Percentiles rank a stretch among this genome's conserved stretches.
phyloP scores from a whole-genome alignment of 1,140 invertebrate species.

The Meteorus sp. region DNA sequence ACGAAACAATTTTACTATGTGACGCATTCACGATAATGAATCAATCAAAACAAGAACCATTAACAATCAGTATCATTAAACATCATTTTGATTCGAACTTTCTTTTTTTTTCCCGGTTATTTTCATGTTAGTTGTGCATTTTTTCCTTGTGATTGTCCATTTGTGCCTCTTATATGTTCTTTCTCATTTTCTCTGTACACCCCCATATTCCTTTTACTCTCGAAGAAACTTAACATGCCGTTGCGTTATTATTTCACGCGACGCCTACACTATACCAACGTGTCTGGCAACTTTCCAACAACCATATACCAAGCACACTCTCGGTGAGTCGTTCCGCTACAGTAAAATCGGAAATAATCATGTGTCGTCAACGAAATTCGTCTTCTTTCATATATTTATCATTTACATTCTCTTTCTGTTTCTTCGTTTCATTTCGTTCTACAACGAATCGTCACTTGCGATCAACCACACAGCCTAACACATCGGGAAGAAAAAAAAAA shows the following conservation, averaged over 20 bases:
- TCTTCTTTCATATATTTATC: background rate
- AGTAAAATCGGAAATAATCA: slow-evolving; percentile 25
- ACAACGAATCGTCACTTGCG: no score
- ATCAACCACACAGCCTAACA: no score
- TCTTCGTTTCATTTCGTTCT: no score
- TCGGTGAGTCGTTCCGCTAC: slow-evolving; percentile 21
- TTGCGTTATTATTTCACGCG: slow-evolving; percentile 21
- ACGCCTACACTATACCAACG: slow-evolving; percentile 16
- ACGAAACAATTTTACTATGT: no score
- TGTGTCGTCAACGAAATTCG: slow-evolving; percentile 15
- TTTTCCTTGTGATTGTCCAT: background rate
- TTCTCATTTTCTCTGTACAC: background rate
- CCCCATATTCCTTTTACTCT: background rate
- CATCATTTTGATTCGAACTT: no score
- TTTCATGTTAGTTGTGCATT: background rate
- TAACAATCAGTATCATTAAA: no score
- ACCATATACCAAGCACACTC: background rate
- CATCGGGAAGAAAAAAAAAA: no score
- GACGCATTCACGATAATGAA: background rate
- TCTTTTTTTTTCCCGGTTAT: background rate
- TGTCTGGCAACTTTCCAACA: background rate
- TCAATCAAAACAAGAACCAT: background rate
- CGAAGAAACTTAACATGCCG: slow-evolving; percentile 2
- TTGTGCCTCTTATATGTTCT: background rate
- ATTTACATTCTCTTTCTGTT: no score